Evolutionary conservation across 2,113 vertebrate genomes (phyloP), one percentile per base, ranked within the genome.

Genomic region (Heterotilapia buettikoferi): DNA sequence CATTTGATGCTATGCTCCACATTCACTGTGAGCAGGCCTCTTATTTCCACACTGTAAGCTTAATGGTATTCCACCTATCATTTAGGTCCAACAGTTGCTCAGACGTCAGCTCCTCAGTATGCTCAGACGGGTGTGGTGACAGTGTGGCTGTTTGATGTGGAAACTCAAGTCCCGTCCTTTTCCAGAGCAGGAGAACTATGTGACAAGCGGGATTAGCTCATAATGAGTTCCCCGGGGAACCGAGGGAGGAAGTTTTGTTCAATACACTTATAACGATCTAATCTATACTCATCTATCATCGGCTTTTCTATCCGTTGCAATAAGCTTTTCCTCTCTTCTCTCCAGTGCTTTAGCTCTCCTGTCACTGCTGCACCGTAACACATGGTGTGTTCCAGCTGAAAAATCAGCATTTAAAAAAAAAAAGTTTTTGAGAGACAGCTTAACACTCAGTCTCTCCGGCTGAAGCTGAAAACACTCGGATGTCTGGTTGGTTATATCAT

Each of bases 221-320:
- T 96, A 95, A 96, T 95, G 95, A 96, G 76, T 85, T 96, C 95
- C 93, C 94, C 11, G 9, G 95, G 94, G 95, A 92, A 68, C 43
- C 14, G 10, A 57, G 76, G 47, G 63, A 68, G 33, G 66, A 89
- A 80, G 83, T 87, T 91, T 85, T 89, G 52, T 88, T 89, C 83
- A 43, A 82, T 66, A 66, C 11, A 12, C 88, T 84, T 91, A 87
- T 88, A 92, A 89, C 24, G 16, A 73, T 83, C 83, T 85, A 84
- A 90, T 92, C 90, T 91, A 87, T 84, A 86, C 57, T 88, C 81
- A 80, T 86, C 83, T 76, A 71, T 91, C 82, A 82, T 87, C 40
- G 63, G 47, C 66, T 86, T 78, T 71, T 10, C 71, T 33, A 53
- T 61, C 53, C 10, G 24, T 31, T 26, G 21, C 5, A 16, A 56